Percentiles rank a stretch among this genome's conserved stretches.
phyloP scores from a whole-genome alignment of 2,888 invertebrate species.

The Nomada fabriciana region DNA sequence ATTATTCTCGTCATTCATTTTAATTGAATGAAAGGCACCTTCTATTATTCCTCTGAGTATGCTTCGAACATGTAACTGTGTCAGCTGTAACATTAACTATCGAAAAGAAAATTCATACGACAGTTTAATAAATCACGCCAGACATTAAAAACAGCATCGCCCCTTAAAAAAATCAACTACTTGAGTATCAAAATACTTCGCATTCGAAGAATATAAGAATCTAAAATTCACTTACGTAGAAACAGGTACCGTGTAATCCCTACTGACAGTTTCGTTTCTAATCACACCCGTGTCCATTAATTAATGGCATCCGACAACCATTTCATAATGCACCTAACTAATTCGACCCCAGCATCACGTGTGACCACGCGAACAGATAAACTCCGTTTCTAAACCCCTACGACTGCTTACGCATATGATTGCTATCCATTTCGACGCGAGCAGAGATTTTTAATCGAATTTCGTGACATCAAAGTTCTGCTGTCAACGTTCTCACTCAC shows the following conservation, averaged over 20 bases:
- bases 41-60: too few species aligned
- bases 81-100: too few species aligned
- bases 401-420: constrained; percentile 47
- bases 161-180: too few species aligned
- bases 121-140: too few species aligned
- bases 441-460: constrained; percentile 76
- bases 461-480: constrained; percentile 74
- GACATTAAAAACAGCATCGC: too few species aligned
- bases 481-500: constrained; percentile 69
- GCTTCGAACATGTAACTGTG: too few species aligned
- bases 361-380: constrained; percentile 52
- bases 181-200: too few species aligned
- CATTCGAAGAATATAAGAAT: too few species aligned
- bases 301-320: background rate
- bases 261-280: background rate
- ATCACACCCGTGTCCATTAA: background rate
- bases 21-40: too few species aligned
- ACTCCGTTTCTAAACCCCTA: constrained; percentile 39
- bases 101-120: background rate
- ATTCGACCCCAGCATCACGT: constrained; percentile 41
- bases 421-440: constrained; percentile 60
- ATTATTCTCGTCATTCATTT: too few species aligned
- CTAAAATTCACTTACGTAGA: too few species aligned
- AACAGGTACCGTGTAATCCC: background rate
- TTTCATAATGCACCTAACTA: constrained; percentile 47